Conservation (phyloP, 2,888 invertebrate genomes). For the Drosophila sordidula region DNA sequence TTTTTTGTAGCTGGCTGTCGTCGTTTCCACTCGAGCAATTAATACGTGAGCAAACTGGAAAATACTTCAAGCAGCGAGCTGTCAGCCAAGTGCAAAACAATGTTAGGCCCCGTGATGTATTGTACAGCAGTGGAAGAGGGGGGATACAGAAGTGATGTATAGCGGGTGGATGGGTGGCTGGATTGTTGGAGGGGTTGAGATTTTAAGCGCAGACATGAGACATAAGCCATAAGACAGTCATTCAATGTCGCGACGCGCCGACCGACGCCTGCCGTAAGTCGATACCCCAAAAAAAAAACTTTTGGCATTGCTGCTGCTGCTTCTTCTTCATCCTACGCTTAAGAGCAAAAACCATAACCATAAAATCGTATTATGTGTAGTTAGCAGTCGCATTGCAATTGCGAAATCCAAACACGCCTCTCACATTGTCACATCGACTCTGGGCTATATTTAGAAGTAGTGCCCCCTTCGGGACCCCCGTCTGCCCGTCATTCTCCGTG, state of each 20-base stretch:
- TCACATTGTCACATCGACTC: slow-evolving; percentile 67
- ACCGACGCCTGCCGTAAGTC: slow-evolving; percentile 48
- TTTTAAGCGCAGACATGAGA: slow-evolving; percentile 48
- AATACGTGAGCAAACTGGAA: slow-evolving; percentile 80
- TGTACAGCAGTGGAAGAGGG: slow-evolving; percentile 15
- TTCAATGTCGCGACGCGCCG: slow-evolving; percentile 56
- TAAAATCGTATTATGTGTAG: slow-evolving; percentile 63
- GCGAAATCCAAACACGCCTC: slow-evolving; percentile 77
- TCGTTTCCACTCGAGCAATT: slow-evolving; percentile 78
- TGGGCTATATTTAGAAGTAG: slow-evolving; percentile 49
- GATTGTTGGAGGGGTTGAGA: slow-evolving; percentile 48
- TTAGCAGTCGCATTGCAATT: slow-evolving; percentile 64
- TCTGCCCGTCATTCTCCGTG: slow-evolving; percentile 1
- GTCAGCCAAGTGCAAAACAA: slow-evolving; percentile 74
- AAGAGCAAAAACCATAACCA: slow-evolving; percentile 60
- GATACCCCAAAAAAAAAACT: slow-evolving; percentile 47
- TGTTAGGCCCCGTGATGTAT: slow-evolving; percentile 68
- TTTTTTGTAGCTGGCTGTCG: slow-evolving; percentile 42
- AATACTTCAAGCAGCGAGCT: slow-evolving; percentile 54
- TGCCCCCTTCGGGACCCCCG: neutral
- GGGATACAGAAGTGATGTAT: neutral
- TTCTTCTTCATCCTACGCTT: slow-evolving; percentile 26
- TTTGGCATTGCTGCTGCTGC: slow-evolving; percentile 16
- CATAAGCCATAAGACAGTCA: slow-evolving; percentile 62
- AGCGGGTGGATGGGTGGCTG: slow-evolving; percentile 16